These are phyloP conservation scores for Labeo catla DNA, from an alignment of 2,113 vertebrate species.

Conservation along the genomic window DNA sequence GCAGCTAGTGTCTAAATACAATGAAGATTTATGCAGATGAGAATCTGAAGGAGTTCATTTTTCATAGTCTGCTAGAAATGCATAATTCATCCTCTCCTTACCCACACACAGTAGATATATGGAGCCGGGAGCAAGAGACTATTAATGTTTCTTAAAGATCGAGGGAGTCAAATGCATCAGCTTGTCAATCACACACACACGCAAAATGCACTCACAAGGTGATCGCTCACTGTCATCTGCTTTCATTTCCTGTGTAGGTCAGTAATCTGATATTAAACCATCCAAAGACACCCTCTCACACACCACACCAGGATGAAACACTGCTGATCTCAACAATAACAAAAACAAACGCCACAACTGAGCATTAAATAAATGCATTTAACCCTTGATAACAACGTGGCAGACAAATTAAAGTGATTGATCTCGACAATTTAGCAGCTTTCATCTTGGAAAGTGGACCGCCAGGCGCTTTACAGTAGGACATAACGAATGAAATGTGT, in stretches of 20 bases:
- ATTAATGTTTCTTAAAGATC: slow-evolving; percentile 42
- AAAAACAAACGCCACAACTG: slow-evolving; percentile 7
- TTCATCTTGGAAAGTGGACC: slow-evolving; percentile 1
- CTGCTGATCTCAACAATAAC: slow-evolving; percentile 2
- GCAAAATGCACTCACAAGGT: slow-evolving; percentile 32
- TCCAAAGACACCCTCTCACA: slow-evolving; percentile 1
- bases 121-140: slow-evolving; percentile 1
- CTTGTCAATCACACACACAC: slow-evolving; percentile 30
- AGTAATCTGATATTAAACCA: slow-evolving; percentile 50
- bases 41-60: slow-evolving; percentile 22
- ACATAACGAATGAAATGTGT: slow-evolving; percentile 39
- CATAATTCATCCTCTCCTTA: slow-evolving; percentile 25
- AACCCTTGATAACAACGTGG: slow-evolving; percentile 29
- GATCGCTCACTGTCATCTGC: slow-evolving; percentile 50
- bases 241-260: slow-evolving; percentile 53
- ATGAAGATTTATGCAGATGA: slow-evolving; percentile 40
- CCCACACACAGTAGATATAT: slow-evolving; percentile 42
- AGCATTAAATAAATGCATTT: slow-evolving; percentile 31
- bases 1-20: slow-evolving; percentile 26
- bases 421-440: slow-evolving; percentile 45
- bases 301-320: neutral
- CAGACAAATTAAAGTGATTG: slow-evolving; percentile 49
- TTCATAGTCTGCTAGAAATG: slow-evolving; percentile 29
- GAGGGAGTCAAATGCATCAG: slow-evolving; percentile 34
- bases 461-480: neutral